phyloP scores from a whole-genome alignment of 2,797 vertebrate species.

The Psittacula derbiana region DNA sequence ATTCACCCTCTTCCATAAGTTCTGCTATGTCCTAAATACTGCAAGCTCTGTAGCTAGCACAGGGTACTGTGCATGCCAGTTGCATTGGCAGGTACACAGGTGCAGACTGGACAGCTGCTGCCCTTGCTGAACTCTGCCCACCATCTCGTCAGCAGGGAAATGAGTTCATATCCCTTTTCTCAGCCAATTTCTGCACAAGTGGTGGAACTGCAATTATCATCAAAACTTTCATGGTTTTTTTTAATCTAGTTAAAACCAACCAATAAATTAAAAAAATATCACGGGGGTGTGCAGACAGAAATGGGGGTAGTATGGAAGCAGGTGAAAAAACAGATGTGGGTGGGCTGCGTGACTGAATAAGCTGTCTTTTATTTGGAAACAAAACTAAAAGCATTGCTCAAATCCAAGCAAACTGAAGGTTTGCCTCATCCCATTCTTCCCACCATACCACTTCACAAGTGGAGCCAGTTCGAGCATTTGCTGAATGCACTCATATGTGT shows the following conservation, averaged over 20 bases:
- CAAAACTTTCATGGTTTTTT: background rate
- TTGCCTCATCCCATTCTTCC: background rate
- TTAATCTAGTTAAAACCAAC: background rate
- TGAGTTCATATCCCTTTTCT: background rate
- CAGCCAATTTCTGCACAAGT: background rate
- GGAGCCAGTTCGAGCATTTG: background rate
- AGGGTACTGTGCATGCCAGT: background rate
- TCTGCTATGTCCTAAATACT: background rate
- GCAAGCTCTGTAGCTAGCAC: background rate
- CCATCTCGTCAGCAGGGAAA: background rate
- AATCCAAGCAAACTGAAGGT: background rate
- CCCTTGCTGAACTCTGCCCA: background rate
- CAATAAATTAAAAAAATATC: background rate
- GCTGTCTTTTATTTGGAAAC: background rate
- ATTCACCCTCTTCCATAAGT: background rate
- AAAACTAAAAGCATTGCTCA: background rate
- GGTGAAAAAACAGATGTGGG: background rate
- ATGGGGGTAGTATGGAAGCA: fast-evolving
- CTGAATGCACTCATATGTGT: background rate
- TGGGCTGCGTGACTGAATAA: background rate
- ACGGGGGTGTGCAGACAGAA: fast-evolving
- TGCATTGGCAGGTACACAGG: background rate
- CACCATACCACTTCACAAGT: background rate
- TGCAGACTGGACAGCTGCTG: background rate
- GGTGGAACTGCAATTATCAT: background rate